Evolutionary conservation across 2,797 vertebrate genomes (phyloP), one percentile per base, ranked within the genome.

Genomic region (Neosalanx taihuensis): DNA sequence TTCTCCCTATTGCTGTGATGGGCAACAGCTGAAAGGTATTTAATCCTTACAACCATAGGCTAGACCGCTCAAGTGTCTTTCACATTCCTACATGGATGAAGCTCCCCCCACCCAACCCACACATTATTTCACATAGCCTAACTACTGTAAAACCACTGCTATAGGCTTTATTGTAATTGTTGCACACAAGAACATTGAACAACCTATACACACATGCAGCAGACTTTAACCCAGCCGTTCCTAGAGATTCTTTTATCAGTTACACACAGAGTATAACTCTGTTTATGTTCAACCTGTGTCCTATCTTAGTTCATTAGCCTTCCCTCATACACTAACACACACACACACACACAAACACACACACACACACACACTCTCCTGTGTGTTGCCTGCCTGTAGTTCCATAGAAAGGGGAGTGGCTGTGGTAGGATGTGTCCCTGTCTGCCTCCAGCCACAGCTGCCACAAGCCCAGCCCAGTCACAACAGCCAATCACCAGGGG

Each of bases 401-500:
- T 33, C 13, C 15, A 37, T 46, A 49, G 65, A 67, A 67, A 29
- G 29, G 58, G 59, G 64, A 63, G 30, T 53, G 61, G 66, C 4
- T 17, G 26, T 64, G 17, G 62, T 60, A 26, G 57, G 59, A 65
- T 58, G 46, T 30, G 69, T 53, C 58, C 33, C 61, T 65, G 70
- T 49, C 51, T 72, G 70, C 18, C 65, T 72, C 41, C 41, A 46
- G 75, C 59, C 70, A 35, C 66, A 64, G 70, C 30, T 20, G 17
- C 61, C 57, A 67, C 51, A 56, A n/a, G 51, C 57, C 58, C 68
- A 46, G 57, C 70, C 59, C 23, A 33, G 30, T 30, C 37, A 23
- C 67, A 37, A 33, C 4, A 67, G 72, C 80, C 81, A 85, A 79
- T 79, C 31, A 74, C 71, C 58, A 72, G 71, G 72, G 64, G 71